These are phyloP conservation scores for Limnephilus rhombicus DNA, from an alignment of 2,888 invertebrate species.

Conservation along the genomic window DNA sequence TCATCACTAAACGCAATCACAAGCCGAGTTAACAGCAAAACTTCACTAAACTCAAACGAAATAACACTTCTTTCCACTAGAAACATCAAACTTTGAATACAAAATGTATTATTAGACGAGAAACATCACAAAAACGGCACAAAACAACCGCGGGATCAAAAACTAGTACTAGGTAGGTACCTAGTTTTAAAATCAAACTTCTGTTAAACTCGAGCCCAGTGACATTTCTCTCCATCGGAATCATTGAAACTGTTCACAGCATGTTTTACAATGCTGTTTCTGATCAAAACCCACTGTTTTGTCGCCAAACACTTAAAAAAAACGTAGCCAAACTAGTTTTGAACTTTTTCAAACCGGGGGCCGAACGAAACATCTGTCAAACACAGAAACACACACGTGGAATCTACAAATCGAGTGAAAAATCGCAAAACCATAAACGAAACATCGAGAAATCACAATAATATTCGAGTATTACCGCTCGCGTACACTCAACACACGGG, in stretches of 20 bases:
- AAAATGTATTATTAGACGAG: not conserved
- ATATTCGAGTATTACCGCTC: not conserved
- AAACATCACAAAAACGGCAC: not conserved
- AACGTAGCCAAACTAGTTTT: constrained; percentile 1
- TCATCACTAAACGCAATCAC: not conserved
- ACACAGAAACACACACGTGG: not conserved
- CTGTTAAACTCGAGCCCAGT: not conserved
- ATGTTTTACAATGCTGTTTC: not conserved
- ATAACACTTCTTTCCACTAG: not conserved
- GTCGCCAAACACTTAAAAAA: not conserved
- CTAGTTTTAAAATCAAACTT: not conserved
- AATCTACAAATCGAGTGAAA: not conserved
- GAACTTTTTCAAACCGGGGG: not conserved
- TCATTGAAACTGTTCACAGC: not conserved
- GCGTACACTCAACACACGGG: not conserved
- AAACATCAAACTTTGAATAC: not conserved
- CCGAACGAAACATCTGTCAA: constrained; percentile 15
- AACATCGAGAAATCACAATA: not conserved
- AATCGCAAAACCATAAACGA: not conserved
- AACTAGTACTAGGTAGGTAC: not conserved
- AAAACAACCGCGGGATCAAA: not conserved
- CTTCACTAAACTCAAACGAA: not conserved
- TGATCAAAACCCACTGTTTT: not conserved
- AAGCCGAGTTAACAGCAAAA: not conserved
- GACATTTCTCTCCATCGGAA: not conserved